phyloP scores from a whole-genome alignment of 2,113 vertebrate genomes.

The Ivindomyrus marchei region DNA sequence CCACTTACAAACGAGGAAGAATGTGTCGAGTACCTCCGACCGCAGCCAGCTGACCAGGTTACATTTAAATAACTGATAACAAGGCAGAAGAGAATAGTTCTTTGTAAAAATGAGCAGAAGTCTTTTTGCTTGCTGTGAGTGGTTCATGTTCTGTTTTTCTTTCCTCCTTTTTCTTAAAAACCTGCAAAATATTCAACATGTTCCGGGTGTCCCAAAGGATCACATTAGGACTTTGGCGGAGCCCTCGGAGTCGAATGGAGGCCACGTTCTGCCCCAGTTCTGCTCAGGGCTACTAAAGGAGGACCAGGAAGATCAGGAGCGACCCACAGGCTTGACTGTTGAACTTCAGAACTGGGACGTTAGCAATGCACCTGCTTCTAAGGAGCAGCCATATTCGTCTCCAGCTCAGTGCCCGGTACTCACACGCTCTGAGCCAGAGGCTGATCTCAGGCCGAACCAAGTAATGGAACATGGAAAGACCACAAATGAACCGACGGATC shows the following conservation, averaged over 20 bases:
- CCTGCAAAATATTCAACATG: not conserved
- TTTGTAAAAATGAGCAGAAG: not conserved
- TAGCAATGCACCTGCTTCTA: not conserved
- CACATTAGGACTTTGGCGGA: not conserved
- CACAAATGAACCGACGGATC: not conserved
- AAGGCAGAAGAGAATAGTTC: not conserved
- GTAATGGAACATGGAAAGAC: not conserved
- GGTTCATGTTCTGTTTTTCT: not conserved
- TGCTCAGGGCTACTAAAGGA: not conserved
- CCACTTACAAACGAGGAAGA: conserved; percentile 26
- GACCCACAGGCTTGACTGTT: not conserved
- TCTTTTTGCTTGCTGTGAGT: not conserved
- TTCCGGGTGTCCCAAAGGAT: conserved; percentile 3
- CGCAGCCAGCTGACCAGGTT: not conserved
- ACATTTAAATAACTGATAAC: not conserved
- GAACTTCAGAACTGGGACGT: not conserved
- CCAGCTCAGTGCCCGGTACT: not conserved
- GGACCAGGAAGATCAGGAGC: conserved; percentile 2
- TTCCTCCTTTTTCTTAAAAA: not conserved
- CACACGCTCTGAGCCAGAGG: not conserved
- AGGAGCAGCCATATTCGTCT: not conserved
- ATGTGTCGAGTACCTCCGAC: conserved; percentile 34
- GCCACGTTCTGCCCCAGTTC: not conserved
- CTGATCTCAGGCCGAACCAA: not conserved
- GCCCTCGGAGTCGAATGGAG: conserved; percentile 15